Percentiles rank a stretch among this genome's conserved stretches.
These are phyloP conservation scores for Microtus richardsoni DNA, from an alignment of 2,113 vertebrate genomes.

Conservation along the genomic window DNA sequence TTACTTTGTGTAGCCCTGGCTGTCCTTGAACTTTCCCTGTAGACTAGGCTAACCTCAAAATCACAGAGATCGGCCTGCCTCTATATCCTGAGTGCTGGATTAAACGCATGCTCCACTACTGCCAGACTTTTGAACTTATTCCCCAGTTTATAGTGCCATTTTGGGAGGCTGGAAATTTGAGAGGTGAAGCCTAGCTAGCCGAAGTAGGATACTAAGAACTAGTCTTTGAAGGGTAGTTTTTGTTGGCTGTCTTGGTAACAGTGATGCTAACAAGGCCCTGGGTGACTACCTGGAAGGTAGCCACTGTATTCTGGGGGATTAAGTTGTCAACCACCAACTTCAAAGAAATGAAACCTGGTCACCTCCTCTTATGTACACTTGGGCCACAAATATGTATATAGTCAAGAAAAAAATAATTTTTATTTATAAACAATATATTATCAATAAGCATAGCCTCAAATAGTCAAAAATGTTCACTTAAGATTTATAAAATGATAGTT, in stretches of 20 bases:
- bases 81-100: neutral
- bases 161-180: neutral
- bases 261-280: neutral
- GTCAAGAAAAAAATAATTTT: neutral
- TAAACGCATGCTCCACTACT: neutral
- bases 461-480: neutral
- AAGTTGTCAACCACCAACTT: neutral
- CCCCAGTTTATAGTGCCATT: neutral
- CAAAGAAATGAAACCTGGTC: conserved; percentile 4
- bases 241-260: neutral
- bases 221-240: neutral
- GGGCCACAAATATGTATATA: neutral
- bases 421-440: conserved; percentile 30
- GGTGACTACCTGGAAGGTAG: neutral
- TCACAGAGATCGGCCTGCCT: neutral
- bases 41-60: neutral
- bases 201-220: neutral
- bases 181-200: neutral
- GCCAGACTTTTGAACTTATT: neutral
- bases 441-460: neutral
- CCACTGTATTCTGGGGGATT: neutral
- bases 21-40: neutral
- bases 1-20: neutral
- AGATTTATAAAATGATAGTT: neutral
- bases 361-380: neutral